Evolutionary conservation across 92 coral and sea anemone species (phyloP), one percentile per base, ranked within the genome.

Genomic region (Nematostella vectensis): DNA sequence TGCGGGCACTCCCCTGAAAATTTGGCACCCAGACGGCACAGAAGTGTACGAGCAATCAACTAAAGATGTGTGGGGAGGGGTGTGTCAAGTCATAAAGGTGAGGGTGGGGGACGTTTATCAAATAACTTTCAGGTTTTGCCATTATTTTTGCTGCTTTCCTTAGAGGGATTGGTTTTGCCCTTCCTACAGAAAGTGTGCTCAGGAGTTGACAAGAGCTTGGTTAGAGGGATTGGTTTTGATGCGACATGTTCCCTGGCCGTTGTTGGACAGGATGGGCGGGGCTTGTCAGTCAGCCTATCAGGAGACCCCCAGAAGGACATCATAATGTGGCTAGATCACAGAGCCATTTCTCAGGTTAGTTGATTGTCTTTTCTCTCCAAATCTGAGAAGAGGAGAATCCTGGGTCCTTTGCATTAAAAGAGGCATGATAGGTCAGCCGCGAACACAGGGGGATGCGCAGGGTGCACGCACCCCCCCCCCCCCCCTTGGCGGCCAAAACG

Each of bases 191-290:
- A 31, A 45, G 59, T 72, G 12, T 13, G 67, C 11, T 36, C 59
- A 19, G 63, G 48, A 45, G 42, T 78, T 33, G 42, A 83, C 52
- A 80, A 76, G 29, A 51, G 50, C 12, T 12, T 44, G 22, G 62
- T 91, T 18, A 78, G 44, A 43, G 98, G 98, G 9, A 78, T 91
- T 55, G 98, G 95, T 4, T 91, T 85, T 81, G 98, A 91, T 78
- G 98, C 85, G 0, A 91, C 98, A 13, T 91, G 98, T 37, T 91
- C 98, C 11, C 65, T 91, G 63, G 98, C 85, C 48, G 77, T 72
- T 56, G 40, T 91, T 47, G 72, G 74, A 45, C 37, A 71, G n/a
- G 43, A 69, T 17, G 95, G 87, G 28, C 40, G 52, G 1, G 81
- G 83, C 12, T 74, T 78, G 8, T 70, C 98, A 24, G 74, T 68